Conservation (phyloP, 1,140 invertebrate genomes). For the Chironomus striatipennis region DNA sequence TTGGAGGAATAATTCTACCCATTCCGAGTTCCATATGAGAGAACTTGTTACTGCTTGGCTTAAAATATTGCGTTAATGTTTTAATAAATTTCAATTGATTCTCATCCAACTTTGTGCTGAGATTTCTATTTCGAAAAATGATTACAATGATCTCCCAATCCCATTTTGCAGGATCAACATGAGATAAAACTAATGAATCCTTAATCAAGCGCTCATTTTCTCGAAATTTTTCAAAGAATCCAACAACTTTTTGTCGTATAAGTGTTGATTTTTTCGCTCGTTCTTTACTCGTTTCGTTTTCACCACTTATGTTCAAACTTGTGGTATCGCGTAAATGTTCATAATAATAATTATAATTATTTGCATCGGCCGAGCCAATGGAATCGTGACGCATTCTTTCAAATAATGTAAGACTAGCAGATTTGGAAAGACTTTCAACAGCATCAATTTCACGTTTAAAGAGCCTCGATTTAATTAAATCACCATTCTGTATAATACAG, state of each 20-base stretch:
- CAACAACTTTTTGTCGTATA: slow-evolving; percentile 34
- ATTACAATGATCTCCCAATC: slow-evolving; percentile 75
- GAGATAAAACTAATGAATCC: slow-evolving; percentile 64
- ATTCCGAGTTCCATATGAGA: slow-evolving; percentile 56
- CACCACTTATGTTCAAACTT: slow-evolving; percentile 17
- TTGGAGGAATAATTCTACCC: slow-evolving; percentile 46
- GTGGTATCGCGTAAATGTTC: not conserved
- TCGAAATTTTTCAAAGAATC: slow-evolving; percentile 42
- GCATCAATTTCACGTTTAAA: slow-evolving; percentile 37
- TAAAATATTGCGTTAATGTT: slow-evolving; percentile 75
- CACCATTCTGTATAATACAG: slow-evolving; percentile 54
- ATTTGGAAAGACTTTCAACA: slow-evolving; percentile 30
- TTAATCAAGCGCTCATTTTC: slow-evolving; percentile 56
- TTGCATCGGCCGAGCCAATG: slow-evolving; percentile 30
- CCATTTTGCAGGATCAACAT: slow-evolving; percentile 65
- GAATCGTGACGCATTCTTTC: slow-evolving; percentile 35
- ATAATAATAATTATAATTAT: not conserved
- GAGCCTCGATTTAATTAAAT: slow-evolving; percentile 35
- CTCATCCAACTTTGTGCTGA: slow-evolving; percentile 48
- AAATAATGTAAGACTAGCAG: slow-evolving; percentile 25
- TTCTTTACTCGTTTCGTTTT: not conserved
- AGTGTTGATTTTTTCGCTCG: slow-evolving; percentile 28
- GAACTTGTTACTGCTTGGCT: slow-evolving; percentile 79
- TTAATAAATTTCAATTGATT: slow-evolving; percentile 70
- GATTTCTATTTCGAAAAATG: slow-evolving; percentile 37